Conservation (phyloP, 2,888 invertebrate species). For the Papilio demoleus region DNA sequence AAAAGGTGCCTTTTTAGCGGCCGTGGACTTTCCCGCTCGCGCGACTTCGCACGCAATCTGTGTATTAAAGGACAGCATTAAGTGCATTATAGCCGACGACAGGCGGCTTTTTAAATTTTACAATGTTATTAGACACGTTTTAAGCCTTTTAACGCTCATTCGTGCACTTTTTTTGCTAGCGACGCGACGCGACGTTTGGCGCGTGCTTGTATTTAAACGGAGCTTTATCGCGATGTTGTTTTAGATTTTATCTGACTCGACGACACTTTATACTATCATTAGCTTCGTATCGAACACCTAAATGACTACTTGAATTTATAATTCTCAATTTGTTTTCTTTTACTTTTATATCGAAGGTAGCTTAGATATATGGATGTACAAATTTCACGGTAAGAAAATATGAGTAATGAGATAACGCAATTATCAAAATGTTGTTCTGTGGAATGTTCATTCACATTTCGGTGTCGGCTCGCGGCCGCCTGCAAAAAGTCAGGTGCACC, state of each 20-base stretch:
- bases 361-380: background rate
- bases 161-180: slow-evolving; percentile 20
- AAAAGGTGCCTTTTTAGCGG: slow-evolving; percentile 38
- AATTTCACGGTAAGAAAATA: background rate
- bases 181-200: slow-evolving; percentile 15
- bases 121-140: slow-evolving; percentile 45
- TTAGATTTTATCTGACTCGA: slow-evolving; percentile 12
- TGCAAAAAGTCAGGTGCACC: slow-evolving; percentile 12
- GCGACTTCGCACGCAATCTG: slow-evolving; percentile 44
- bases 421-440: background rate
- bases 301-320: background rate
- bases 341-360: background rate
- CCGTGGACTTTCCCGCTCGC: slow-evolving; percentile 43
- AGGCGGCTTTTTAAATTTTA: slow-evolving; percentile 44
- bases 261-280: slow-evolving; percentile 15
- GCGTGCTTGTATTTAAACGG: slow-evolving; percentile 21
- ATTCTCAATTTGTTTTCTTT: background rate
- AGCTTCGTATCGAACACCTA: slow-evolving; percentile 4
- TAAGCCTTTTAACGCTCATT: slow-evolving; percentile 39
- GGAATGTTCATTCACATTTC: slow-evolving; percentile 6
- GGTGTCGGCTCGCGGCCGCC: background rate
- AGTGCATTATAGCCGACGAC: slow-evolving; percentile 44
- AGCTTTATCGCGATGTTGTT: slow-evolving; percentile 9
- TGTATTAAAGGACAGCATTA: slow-evolving; percentile 45
- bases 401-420: too few relatives aligned